A percentile compares a stretch with the other conserved stretches of the same genome.
These are phyloP conservation scores for Megaptera novaeangliae DNA, from an alignment of 2,113 vertebrate species.

Conservation along the genomic window DNA sequence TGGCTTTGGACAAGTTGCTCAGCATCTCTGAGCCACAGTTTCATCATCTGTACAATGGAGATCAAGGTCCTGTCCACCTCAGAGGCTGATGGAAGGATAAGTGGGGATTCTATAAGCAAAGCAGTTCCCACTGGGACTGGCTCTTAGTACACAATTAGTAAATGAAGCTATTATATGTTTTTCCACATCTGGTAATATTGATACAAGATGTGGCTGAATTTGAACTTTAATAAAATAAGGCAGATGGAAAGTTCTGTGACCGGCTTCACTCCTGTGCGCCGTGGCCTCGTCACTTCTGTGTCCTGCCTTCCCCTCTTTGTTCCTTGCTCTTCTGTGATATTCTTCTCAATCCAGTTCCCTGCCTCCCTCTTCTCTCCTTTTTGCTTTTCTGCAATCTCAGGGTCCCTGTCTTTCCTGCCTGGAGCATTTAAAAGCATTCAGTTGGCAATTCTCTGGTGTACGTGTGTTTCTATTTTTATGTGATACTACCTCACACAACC, in stretches of 20 bases:
- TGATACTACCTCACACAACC: neutral
- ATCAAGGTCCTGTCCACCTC: fast-evolving
- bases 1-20: neutral
- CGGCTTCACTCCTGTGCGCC: fast-evolving
- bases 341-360: neutral
- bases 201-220: neutral
- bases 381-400: neutral
- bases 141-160: fast-evolving
- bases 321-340: neutral
- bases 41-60: neutral
- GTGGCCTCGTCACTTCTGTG: neutral
- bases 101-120: fast-evolving
- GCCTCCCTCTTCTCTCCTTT: too few relatives aligned
- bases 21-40: neutral
- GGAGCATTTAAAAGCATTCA: neutral
- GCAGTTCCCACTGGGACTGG: neutral
- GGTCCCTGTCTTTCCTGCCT: neutral
- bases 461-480: neutral
- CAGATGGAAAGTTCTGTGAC: neutral
- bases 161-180: neutral
- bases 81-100: neutral
- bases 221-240: neutral
- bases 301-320: neutral
- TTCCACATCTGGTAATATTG: neutral
- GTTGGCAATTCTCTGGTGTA: neutral